A percentile compares a stretch with the other conserved stretches of the same genome.
These are phyloP conservation scores for Bombus superbus DNA, from an alignment of 1,140 invertebrate species.

Conservation along the genomic window DNA sequence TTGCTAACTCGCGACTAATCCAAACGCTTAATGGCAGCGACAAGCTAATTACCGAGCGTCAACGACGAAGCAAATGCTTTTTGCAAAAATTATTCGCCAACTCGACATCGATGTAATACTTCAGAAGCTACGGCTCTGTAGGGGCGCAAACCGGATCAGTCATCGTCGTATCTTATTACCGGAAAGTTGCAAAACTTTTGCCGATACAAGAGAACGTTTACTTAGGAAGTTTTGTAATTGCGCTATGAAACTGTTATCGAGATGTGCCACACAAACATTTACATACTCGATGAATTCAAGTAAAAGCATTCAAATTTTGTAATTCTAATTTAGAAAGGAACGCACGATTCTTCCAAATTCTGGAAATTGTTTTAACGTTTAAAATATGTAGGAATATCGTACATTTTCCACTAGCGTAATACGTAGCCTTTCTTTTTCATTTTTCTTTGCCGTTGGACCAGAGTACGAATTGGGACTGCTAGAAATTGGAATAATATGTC, in stretches of 20 bases:
- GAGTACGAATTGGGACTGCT: not conserved
- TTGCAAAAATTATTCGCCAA: not conserved
- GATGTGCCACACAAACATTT: not conserved
- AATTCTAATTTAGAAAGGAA: not conserved
- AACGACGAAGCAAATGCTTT: not conserved
- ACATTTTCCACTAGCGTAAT: not conserved
- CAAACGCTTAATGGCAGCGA: not conserved
- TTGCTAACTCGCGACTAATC: not conserved
- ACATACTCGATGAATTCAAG: not conserved
- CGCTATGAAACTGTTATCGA: not conserved
- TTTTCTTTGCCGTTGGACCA: not conserved
- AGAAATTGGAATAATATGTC: constrained; percentile 21
- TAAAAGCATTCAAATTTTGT: too few species aligned
- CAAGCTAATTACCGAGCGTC: not conserved
- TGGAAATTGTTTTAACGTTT: not conserved
- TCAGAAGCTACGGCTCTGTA: not conserved
- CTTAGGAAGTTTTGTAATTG: not conserved
- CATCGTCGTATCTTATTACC: not conserved
- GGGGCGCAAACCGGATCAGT: not conserved
- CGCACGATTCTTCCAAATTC: not conserved
- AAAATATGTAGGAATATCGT: too few species aligned
- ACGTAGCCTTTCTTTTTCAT: not conserved
- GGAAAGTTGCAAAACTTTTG: constrained; percentile 2
- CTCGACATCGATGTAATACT: not conserved
- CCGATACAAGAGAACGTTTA: not conserved